Base-by-base conservation (phyloP, 2,113 vertebrate genomes). In the Anas platyrhynchos region DNA sequence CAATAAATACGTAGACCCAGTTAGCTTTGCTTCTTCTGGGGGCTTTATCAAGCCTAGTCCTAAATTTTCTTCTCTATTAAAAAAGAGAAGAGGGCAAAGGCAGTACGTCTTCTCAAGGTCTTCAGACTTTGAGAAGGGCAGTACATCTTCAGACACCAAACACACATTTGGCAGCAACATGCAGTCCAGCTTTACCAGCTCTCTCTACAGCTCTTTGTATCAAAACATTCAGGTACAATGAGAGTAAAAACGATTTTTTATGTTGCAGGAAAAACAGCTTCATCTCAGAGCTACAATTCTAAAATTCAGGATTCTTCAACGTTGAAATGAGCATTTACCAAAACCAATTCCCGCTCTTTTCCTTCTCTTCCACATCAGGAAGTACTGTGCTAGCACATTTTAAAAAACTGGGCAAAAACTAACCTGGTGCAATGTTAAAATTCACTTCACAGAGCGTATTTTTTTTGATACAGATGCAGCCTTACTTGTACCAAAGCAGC, bases 1-100 rank as follows among this genome's bases (percentile, higher is more conserved):
- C 89, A 95, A 75, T 66, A 85, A 91, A 71, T 48, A 94, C 86
- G 76, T 34, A 84, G 77, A 56, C 34, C 73, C 18, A 88, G 92
- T 91, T 76, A 89, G 43, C 54, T 93, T 87, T 76, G 84, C 36
- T 48, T 36, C 55, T 86, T 91, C 79, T 76, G 65, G 46, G 91
- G 73, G 75, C 88, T 86, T 74, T 73, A 96, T 74, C 68, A 86
- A 77, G 36, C 73, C 62, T 36, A 78, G 46, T 50, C 36, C 21
- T 66, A 55, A 62, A 83, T 91, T 87, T 87, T 74, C 44, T 55
- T 34, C 59, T 71, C 71, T 34, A 20, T 41, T 71, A 32, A 54
- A 77, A 78, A 41, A 41, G 38, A 41, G 38, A 41, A 58, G 3
- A 89, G 23, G 16, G 27, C 91, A 77, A 56, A 90, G 14, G 31